A percentile compares a stretch with the other conserved stretches of the same genome.
Conservation (phyloP, 2,888 invertebrate genomes). For the Andricus curvator region DNA sequence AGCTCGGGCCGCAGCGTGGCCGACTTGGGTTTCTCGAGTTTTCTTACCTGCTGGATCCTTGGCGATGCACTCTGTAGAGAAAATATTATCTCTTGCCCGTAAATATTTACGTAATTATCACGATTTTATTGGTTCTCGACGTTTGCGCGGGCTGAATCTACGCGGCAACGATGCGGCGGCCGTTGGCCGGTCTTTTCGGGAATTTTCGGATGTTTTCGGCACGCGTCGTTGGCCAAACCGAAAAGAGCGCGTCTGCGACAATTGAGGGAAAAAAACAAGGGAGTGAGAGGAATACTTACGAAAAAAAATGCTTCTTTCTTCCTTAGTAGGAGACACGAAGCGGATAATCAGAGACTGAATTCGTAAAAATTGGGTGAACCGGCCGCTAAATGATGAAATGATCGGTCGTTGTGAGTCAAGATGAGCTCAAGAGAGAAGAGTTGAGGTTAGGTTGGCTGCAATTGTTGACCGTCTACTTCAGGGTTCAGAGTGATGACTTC, state of each 20-base stretch:
- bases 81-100: slow-evolving; percentile 48
- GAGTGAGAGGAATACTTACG: slow-evolving; percentile 6
- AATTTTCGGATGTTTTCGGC: slow-evolving; percentile 17
- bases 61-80: slow-evolving; percentile 40
- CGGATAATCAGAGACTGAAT: neutral
- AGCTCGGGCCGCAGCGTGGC: slow-evolving; percentile 29
- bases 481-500: neutral
- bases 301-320: neutral
- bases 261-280: neutral
- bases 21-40: slow-evolving; percentile 15
- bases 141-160: slow-evolving; percentile 74
- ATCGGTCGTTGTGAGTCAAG: neutral
- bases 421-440: neutral
- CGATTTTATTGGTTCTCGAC: slow-evolving; percentile 58
- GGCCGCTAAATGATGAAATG: neutral
- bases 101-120: slow-evolving; percentile 61
- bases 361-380: neutral
- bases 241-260: slow-evolving; percentile 23
- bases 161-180: slow-evolving; percentile 66
- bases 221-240: slow-evolving; percentile 21
- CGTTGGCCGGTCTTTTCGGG: slow-evolving; percentile 54
- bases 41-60: slow-evolving; percentile 42
- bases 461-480: slow-evolving; percentile 2
- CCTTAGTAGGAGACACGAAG: neutral
- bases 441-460: slow-evolving; percentile 30